Evolutionary conservation across 2,113 vertebrate species (phyloP).

Genomic region (Podarcis muralis): DNA sequence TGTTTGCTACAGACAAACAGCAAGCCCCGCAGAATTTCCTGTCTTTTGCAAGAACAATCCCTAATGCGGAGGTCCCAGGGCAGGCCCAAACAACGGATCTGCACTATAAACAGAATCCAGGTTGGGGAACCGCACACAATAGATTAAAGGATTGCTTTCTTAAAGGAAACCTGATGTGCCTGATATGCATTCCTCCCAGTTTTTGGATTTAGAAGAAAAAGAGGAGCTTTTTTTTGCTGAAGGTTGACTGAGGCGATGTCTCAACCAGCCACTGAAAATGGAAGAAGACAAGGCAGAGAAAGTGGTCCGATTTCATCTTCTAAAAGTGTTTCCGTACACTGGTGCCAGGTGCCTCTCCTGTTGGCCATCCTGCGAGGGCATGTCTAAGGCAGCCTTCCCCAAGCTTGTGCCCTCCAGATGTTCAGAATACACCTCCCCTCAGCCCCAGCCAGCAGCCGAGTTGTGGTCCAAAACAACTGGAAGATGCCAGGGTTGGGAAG

Average conservation of each 20-base stretch:
- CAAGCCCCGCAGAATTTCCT: conserved; percentile 44
- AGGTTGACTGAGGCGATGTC: background rate
- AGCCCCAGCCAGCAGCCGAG: background rate
- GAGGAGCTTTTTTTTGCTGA: background rate
- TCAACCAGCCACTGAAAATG: background rate
- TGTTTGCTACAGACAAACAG: background rate
- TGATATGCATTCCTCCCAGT: background rate
- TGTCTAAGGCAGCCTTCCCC: too few relatives aligned
- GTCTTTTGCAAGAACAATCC: conserved; percentile 39
- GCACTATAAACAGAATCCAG: conserved; percentile 43
- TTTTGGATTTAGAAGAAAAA: background rate
- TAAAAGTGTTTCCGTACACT: background rate
- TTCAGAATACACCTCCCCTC: too few relatives aligned
- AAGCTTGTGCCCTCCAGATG: too few relatives aligned
- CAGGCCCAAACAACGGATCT: conserved; percentile 23
- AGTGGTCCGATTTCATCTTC: fast-evolving
- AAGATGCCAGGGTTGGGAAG: background rate
- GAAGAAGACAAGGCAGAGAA: too few relatives aligned
- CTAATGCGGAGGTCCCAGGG: conserved; percentile 1
- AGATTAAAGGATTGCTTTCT: conserved; percentile 37
- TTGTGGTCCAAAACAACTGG: background rate
- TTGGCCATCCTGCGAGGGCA: too few relatives aligned
- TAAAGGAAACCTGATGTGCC: conserved; percentile 39
- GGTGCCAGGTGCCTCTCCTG: background rate
- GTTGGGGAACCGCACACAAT: conserved; percentile 29